These are phyloP conservation scores for Lobophora halterata DNA, from an alignment of 2,888 invertebrate genomes.

Conservation along the genomic window DNA sequence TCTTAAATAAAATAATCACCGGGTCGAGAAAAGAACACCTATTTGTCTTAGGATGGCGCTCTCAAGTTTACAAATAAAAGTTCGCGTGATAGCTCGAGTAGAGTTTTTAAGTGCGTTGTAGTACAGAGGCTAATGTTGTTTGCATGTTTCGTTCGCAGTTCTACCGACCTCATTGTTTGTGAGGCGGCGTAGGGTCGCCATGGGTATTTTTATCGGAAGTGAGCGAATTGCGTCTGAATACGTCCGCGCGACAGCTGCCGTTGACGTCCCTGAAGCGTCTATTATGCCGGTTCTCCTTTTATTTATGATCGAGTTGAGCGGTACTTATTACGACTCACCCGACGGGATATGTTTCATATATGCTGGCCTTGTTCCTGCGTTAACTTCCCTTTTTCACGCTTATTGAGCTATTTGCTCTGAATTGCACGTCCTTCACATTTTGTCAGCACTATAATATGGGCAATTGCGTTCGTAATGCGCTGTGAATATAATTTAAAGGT, in stretches of 20 bases:
- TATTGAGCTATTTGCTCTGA: constrained; percentile 58
- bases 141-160: constrained; percentile 35
- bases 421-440: constrained; percentile 35
- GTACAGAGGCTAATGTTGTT: constrained; percentile 40
- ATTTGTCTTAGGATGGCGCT: constrained; percentile 31
- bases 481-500: neutral
- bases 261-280: constrained; percentile 63
- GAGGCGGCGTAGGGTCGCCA: constrained; percentile 24
- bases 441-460: constrained; percentile 28
- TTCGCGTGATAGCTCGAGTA: constrained; percentile 30
- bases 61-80: constrained; percentile 39
- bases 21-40: constrained; percentile 27
- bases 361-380: constrained; percentile 53
- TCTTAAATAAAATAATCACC: constrained; percentile 49
- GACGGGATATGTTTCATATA: constrained; percentile 64
- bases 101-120: constrained; percentile 30
- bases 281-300: constrained; percentile 65
- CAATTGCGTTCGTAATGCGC: constrained; percentile 4
- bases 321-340: constrained; percentile 67
- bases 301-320: constrained; percentile 73
- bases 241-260: constrained; percentile 61
- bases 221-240: constrained; percentile 49
- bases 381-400: constrained; percentile 50
- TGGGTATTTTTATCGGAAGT: constrained; percentile 55
- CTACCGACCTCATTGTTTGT: constrained; percentile 27